Evolutionary conservation across 2,888 invertebrate species (phyloP).

Genomic region (Rapana venosa): DNA sequence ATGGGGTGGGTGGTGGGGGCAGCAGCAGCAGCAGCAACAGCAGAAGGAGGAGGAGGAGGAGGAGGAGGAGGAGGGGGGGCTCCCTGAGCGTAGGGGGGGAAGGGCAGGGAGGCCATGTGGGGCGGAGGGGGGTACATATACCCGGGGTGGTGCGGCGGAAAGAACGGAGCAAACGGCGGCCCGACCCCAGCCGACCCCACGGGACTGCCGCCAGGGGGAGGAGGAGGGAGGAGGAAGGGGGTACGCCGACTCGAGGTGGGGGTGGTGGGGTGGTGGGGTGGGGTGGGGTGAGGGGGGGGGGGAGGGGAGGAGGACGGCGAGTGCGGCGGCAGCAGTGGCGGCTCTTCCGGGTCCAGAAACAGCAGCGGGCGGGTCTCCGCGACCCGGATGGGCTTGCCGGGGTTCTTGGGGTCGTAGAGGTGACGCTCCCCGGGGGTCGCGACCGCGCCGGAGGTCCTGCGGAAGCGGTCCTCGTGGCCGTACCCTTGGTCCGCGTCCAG

Average conservation of each 20-base stretch:
- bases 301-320: constrained; percentile 7
- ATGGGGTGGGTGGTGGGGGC: constrained; percentile 42
- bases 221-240: constrained; percentile 28
- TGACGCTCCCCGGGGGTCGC: constrained; percentile 57
- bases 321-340: background rate
- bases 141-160: constrained; percentile 44
- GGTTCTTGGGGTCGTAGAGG: constrained; percentile 74
- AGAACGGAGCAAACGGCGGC: constrained; percentile 38
- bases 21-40: no score
- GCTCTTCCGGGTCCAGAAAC: constrained; percentile 61
- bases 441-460: constrained; percentile 43
- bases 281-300: background rate
- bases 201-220: constrained; percentile 35
- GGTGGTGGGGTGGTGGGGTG: background rate
- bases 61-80: constrained; percentile 37
- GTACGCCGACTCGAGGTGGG: constrained; percentile 29
- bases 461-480: constrained; percentile 40
- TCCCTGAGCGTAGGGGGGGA: constrained; percentile 16
- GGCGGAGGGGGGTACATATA: constrained; percentile 52
- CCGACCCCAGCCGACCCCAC: constrained; percentile 42
- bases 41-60: constrained; percentile 9
- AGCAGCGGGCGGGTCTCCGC: constrained; percentile 51
- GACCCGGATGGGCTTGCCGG: constrained; percentile 70
- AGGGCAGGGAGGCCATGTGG: constrained; percentile 44
- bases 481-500: constrained; percentile 39